phyloP scores from a whole-genome alignment of 2,797 vertebrate genomes.

The Orestias chungarensis region DNA sequence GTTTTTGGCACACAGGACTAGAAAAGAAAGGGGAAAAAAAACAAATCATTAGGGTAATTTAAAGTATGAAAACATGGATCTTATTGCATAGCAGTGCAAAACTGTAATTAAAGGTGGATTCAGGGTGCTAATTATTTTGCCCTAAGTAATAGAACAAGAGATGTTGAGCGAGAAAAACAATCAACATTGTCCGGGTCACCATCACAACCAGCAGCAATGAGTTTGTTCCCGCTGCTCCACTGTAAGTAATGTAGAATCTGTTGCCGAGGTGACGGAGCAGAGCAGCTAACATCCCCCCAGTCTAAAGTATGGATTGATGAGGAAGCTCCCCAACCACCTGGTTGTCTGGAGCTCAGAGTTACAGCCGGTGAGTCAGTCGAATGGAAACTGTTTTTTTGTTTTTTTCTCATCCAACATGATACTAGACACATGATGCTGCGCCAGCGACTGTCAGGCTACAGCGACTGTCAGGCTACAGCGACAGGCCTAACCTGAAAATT shows the following conservation, averaged over 20 bases:
- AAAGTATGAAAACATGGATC: conserved; percentile 14
- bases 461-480: background rate
- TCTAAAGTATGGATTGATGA: conserved; percentile 44
- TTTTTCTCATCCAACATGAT: background rate
- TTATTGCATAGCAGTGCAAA: background rate
- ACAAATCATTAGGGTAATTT: conserved; percentile 1
- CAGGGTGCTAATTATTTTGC: no score
- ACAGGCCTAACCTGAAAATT: background rate
- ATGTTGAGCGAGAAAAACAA: background rate
- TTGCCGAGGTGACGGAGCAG: conserved; percentile 49
- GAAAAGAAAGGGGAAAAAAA: conserved; percentile 35
- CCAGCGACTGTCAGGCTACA: background rate
- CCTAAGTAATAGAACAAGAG: background rate
- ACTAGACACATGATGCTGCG: conserved; percentile 7
- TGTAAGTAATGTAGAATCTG: conserved; percentile 29
- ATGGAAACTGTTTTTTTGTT: conserved; percentile 25
- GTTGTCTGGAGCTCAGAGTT: conserved; percentile 50
- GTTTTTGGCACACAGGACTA: conserved; percentile 99
- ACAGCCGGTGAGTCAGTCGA: conserved; percentile 55
- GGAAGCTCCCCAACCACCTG: conserved; percentile 56
- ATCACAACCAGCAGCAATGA: conserved; percentile 12
- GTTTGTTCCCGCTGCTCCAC: conserved; percentile 14
- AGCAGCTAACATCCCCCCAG: conserved; percentile 28
- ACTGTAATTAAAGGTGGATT: background rate
- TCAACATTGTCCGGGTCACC: conserved; percentile 9